Conservation (phyloP, 2,888 invertebrate species). For the Rhingia rostrata region DNA sequence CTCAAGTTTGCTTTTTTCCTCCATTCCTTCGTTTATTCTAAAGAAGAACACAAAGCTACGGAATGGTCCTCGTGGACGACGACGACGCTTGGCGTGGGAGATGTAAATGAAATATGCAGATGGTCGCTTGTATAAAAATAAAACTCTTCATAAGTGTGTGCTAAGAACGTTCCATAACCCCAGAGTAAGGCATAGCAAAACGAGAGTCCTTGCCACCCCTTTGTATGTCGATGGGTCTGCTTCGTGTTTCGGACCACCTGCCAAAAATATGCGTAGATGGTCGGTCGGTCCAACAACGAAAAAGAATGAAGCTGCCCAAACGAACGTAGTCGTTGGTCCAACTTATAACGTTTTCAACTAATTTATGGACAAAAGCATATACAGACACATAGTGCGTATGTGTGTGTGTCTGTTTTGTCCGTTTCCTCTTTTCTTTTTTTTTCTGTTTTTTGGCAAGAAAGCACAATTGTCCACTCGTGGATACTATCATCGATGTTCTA, state of each 20-base stretch:
- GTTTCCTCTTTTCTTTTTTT: conserved; percentile 25
- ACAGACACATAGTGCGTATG: conserved; percentile 75
- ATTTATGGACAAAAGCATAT: conserved; percentile 62
- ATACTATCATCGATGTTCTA: conserved; percentile 62
- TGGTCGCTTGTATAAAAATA: conserved; percentile 75
- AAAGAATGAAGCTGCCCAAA: conserved; percentile 63
- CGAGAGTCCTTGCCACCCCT: neutral
- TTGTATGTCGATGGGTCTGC: neutral
- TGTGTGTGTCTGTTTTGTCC: conserved; percentile 64
- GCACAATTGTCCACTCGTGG: conserved; percentile 73
- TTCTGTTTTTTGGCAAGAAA: conserved; percentile 76
- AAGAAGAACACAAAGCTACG: conserved; percentile 57
- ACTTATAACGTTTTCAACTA: conserved; percentile 67
- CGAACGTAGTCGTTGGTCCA: conserved; percentile 50
- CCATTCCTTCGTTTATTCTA: conserved; percentile 63
- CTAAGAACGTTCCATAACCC: conserved; percentile 70
- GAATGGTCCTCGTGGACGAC: conserved; percentile 57
- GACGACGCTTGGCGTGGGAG: conserved; percentile 71
- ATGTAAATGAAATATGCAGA: conserved; percentile 77
- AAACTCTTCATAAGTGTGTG: conserved; percentile 74
- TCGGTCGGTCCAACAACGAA: conserved; percentile 33
- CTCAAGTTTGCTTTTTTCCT: conserved; percentile 65
- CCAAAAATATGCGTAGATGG: conserved; percentile 50
- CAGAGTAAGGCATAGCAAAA: conserved; percentile 15
- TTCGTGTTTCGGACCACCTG: conserved; percentile 59